Base-by-base conservation (phyloP, 2,888 invertebrate species). In the Chydorus sphaericus region DNA sequence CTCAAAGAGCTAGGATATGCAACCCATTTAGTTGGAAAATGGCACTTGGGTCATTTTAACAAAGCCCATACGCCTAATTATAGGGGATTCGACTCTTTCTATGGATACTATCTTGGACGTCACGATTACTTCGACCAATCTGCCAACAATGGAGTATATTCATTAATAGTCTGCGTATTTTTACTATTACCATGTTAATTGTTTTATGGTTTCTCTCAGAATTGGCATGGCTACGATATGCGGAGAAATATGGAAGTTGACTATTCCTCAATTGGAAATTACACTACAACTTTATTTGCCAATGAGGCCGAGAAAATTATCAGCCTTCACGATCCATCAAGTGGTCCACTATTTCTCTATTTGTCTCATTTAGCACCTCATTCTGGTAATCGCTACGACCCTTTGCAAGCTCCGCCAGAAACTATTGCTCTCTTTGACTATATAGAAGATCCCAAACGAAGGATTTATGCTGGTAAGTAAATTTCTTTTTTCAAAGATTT, bases 81-180 rank as follows among this genome's bases (percentile, higher is more conserved):
- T 63, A 73, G 89, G 63, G 90, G 90, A 23, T 90, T 90, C 66
- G 77, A 84, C 64, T 77, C 83, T 59, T 84, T 85, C 72, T 69
- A 82, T 79, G 93, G 93, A 0, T 88, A 79, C 66, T 90, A 89
- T 84, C 82, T 84, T 0, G 92, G 92, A 0, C 85, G 83, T 68
- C 88, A 88, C 20, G 92, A 93, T 69, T 88, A 91, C 71, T 88
- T 78, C 66, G 90, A 91, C 67, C 92, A 93, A 66, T 85, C 84
- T 0, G 82, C 82, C 1, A 74, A 78, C 50, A 88, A 88, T 30
- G 30, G 20, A 5, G 56, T 51, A 51, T 31, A n/a, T n/a, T n/a
- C n/a, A n/a, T n/a, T n/a, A n/a, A n/a, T n/a, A n/a, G n/a, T n/a
- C n/a, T n/a, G n/a, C n/a, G n/a, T n/a, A n/a, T n/a, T n/a, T n/a